Base-by-base conservation (phyloP, 37 sponge, comb jelly and placozoan species). In the Eunapius fragilis region DNA sequence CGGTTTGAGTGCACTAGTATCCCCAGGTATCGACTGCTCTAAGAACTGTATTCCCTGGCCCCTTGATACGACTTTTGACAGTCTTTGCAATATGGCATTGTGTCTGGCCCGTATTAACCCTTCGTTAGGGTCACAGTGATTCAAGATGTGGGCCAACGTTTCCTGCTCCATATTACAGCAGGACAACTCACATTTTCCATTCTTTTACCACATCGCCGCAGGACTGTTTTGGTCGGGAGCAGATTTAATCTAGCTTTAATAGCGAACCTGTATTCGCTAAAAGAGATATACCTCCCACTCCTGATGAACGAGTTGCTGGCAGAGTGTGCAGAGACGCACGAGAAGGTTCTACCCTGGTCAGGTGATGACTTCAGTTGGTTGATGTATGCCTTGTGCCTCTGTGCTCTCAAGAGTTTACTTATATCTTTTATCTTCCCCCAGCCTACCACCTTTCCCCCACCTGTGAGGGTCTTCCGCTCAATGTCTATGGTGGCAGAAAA, bases 231-330 rank as follows among this genome's bases (percentile, higher is more conserved):
- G 9, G 36, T 48, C 6, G 76, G 84, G 25, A 84, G 75, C 2
- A 74, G 75, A 68, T 84, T 48, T 4, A 84, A 32, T 36, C 84
- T 74, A 0, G 67, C 84, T 27, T 84, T 84, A 2, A 35, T 2
- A 30, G 58, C 28, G 24, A 74, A 84, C 47, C 86, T 25, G 79
- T 68, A 69, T 70, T 37, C 47, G 30, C 34, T 0, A 2, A 77
- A 85, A 36, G 30, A 37, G 14, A 31, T 31, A 30, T 77, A 68
- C 78, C 68, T 45, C 5, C 86, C 77, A 32, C 22, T n/a, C 25
- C n/a, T 0, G n/a, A 85, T 67, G 70, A 78, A 85, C 7, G 13
- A 19, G 71, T 76, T 76, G 37, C 78, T 69, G 34, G 78, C 31
- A 7, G 76, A 37, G 68, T 75, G 78, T 3, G 7, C 26, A 13